Evolutionary conservation across 1,140 invertebrate genomes (phyloP), one percentile per base, ranked within the genome.

Genomic region (Trypoxylus dichotomus): DNA sequence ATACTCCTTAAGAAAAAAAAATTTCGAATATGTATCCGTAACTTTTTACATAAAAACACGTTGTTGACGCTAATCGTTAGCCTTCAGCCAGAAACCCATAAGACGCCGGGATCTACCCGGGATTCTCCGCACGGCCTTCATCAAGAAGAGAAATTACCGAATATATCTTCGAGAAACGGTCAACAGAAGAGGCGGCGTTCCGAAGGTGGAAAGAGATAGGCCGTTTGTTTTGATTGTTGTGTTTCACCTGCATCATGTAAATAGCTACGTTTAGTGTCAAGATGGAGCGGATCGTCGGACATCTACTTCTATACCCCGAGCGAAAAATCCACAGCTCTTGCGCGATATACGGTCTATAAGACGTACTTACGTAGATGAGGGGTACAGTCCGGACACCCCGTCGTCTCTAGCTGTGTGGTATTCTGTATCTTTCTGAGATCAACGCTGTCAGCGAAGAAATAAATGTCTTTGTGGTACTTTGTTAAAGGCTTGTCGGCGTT

Each of bases 391-490:
- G 43, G 78, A 54, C 74, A 60, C 75, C 77, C 78, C 75, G 78
- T 29, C 24, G 78, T 32, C 54, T 76, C 78, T 42, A 79, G 78
- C 75, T 79, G 78, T 79, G 78, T 79, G 78, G 78, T 74, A 79
- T 79, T 76, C 78, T 79, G 74, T 79, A 79, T 79, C 78, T 75
- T 42, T 76, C 75, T 32, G 37, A 74, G 75, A 79, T 79, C 78
- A 79, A 79, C 78, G 76, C 78, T 79, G 78, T 79, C 78, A 79
- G 78, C 78, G 72, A 74, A 68, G 43, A 79, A 78, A 79, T 79
- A 79, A 79, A 79, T 79, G 78, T 76, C 75, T 79, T 79, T 79
- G 29, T 79, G 63, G 78, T 79, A 75, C 63, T 74, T 74, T 75
- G 71, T 74, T 43, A 41, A 47, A 25, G 24, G 54, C 25, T 68